A percentile compares a stretch with the other conserved stretches of the same genome.
These are phyloP conservation scores for Tetrao urogallus DNA, from an alignment of 2,113 vertebrate genomes.

Conservation along the genomic window DNA sequence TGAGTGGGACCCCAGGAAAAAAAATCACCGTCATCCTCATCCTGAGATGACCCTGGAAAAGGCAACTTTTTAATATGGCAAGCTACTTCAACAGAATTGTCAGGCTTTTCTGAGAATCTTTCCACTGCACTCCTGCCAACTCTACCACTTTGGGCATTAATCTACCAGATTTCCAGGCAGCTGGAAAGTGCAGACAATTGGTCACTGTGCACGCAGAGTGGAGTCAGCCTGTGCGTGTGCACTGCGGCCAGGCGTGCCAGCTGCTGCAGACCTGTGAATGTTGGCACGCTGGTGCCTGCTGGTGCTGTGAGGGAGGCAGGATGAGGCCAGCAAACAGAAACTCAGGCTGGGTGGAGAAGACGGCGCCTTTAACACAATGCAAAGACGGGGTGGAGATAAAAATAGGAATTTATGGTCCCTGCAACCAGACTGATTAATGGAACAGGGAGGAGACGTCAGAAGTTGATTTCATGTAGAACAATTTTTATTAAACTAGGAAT, in stretches of 20 bases:
- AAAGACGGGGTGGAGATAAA: background rate
- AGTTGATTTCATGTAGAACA: background rate
- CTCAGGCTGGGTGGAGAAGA: background rate
- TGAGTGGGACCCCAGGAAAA: background rate
- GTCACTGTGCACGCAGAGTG: background rate
- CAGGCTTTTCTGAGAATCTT: constrained; percentile 62
- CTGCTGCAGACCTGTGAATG: background rate
- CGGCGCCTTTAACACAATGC: background rate
- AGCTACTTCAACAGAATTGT: background rate
- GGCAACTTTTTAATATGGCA: background rate
- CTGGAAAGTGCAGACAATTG: constrained; percentile 3
- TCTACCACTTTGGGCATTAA: constrained; percentile 37
- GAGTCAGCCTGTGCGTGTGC: background rate
- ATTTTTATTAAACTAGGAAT: background rate
- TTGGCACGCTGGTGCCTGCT: background rate
- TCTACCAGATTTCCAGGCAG: constrained; percentile 40
- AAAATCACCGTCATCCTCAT: background rate
- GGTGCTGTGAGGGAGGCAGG: background rate
- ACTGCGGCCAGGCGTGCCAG: fast-evolving
- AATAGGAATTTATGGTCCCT: background rate
- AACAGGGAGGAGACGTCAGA: constrained; percentile 1
- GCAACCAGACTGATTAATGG: background rate
- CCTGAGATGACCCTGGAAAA: constrained; percentile 2
- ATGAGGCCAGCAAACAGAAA: background rate
- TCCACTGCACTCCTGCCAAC: background rate